Base-by-base conservation (phyloP, 1,140 invertebrate genomes). In the Nasonia giraulti region DNA sequence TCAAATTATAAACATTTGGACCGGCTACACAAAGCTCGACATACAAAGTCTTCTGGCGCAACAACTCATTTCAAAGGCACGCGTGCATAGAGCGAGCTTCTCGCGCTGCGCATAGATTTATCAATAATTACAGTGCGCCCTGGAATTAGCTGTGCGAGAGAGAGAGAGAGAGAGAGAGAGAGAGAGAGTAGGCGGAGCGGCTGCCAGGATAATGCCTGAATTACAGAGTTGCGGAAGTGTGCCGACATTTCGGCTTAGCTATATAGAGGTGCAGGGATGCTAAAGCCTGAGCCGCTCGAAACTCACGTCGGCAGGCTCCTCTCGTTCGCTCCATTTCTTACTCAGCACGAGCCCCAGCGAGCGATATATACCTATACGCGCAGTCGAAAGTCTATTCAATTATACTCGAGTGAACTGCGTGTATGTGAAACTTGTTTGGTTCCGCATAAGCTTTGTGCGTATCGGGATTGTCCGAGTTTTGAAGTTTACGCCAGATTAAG, bases 81-180 rank as follows among this genome's bases (percentile, higher is more conserved):
- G 20, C 55, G 27, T 68, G 27, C 50, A 27, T 27, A 27, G 69
- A 75, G 78, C 47, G 23, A 80, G 83, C 83, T 80, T 84, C 55
- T 62, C 17, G 55, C 6, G 27, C 8, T 37, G 23, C 37, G 78
- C 71, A 66, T 66, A 80, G 77, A 80, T 84, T 84, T 84, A 84
- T 84, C 68, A 84, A 84, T 84, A 84, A 84, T 84, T 84, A 84
- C 77, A 77, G 75, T 4, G 76, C 40, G n/a, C 47, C 0, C 44
- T 62, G 68, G 37, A 76, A 66, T 75, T 69, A 82, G 14, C 47
- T 62, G 7, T 62, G 7, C 33, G 37, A 23, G 33, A 23, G 20
- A 27, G 27, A 27, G 27, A 27, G 27, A 27, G 27, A 27, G 1
- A 27, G 27, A 27, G 27, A 27, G 27, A 2, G 27, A 27, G 27